Base-by-base conservation (phyloP, 2,797 vertebrate species). In the Hydrophis major region DNA sequence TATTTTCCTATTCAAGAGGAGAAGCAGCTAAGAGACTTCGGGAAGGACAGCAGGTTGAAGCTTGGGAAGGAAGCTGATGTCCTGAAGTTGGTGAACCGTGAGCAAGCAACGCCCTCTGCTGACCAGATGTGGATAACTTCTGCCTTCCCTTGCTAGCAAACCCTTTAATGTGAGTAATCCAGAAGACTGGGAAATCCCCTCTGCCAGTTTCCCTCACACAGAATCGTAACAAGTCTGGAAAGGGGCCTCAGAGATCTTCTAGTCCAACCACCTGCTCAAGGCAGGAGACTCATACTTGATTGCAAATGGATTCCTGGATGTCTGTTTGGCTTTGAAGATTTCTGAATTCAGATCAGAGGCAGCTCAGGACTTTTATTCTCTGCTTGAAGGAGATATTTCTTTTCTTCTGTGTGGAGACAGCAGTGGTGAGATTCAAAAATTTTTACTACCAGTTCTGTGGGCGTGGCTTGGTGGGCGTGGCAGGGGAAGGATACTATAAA, bases 91-190 rank as follows among this genome's bases (percentile, higher is more conserved):
- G 47, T 32, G 47, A 87, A 89, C 0, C 74, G 1, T 93, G 87
- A 91, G 14, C 61, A 87, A 86, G 25, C 60, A 91, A 28, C 47
- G 92, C 93, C 92, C 91, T n/a, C 93, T 94, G 86, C 18, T 74
- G 93, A 66, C 60, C 37, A 25, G 13, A 25, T 12, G 4, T 25
- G 37, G 20, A 47, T 37, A 47, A 42, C 20, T 11, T 83, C 74
- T 47, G 20, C 37, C 74, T 83, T 83, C 37, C 37, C 37, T 25
- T 4, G 20, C 37, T 78, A 78, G 10, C 1, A 0, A 78, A 16
- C 5, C 2, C n/a, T 16, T 69, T 61, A 14, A 32, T 16, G 63
- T 0, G 28, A 32, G 32, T 32, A n/a, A 69, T 69, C 28, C 63
- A 69, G 28, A 6, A 69, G 4, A 32, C 13, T 32, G 28, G 28